Percentiles rank a stretch among this genome's conserved stretches.
These are phyloP conservation scores for Butorides virescens DNA, from an alignment of 2,113 vertebrate species.

Conservation along the genomic window DNA sequence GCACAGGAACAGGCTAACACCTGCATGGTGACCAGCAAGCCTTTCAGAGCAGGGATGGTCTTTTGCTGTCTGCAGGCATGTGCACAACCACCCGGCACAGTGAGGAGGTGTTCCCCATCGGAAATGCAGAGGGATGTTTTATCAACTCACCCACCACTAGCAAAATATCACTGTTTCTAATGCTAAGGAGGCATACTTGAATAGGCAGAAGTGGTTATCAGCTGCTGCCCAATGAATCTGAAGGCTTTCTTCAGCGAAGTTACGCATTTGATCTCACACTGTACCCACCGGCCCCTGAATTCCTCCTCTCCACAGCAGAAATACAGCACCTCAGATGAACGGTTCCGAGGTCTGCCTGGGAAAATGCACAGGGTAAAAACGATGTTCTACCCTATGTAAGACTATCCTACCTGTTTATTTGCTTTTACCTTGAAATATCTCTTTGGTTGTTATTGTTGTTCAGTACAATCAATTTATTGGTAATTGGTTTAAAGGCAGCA, in stretches of 20 bases:
- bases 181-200: neutral
- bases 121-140: neutral
- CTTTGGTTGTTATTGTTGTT: neutral
- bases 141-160: neutral
- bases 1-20: neutral
- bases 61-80: rapidly evolving
- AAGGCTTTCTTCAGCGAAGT: neutral
- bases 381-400: neutral
- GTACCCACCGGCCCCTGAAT: neutral
- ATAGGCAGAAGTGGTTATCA: neutral
- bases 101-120: rapidly evolving
- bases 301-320: neutral
- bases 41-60: neutral
- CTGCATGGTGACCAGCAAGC: neutral
- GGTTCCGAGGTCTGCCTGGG: neutral
- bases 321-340: neutral
- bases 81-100: neutral
- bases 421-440: neutral
- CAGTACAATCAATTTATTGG: neutral
- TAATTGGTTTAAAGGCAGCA: neutral
- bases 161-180: neutral
- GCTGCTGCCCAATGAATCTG: neutral
- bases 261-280: neutral
- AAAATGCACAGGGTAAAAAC: neutral
- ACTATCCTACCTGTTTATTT: neutral